Base-by-base conservation (phyloP, 2,888 invertebrate genomes). In the Dinocampus coccinellae region DNA sequence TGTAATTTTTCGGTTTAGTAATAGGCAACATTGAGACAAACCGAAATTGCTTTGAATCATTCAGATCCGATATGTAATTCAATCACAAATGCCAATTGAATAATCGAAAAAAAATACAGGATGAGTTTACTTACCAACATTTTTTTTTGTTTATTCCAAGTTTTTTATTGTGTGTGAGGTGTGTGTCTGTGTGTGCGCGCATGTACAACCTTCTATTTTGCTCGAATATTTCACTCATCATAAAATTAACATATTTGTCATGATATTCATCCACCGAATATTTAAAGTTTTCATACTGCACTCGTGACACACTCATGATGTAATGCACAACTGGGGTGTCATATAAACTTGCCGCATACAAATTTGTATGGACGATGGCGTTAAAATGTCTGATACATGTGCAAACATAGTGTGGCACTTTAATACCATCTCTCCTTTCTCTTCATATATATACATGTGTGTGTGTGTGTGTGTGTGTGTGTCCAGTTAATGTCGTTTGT, bases 271-370 rank as follows among this genome's bases (percentile, higher is more conserved):
- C 22, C 20, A 34, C n/a, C 42, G 29, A 62, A 53, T 26, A 67
- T 62, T 39, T 47, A 42, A 67, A 71, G 36, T 65, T 65, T 65
- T 53, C 65, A 65, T 42, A 62, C 65, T 55, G 53, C 65, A 62
- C 62, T 11, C 66, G 34, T 20, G 67, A 66, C 67, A 72, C 67
- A 62, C 63, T 29, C 47, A 57, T 47, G 63, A 74, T 74, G 74
- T 79, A 79, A 80, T 75, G 77, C 74, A 73, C 78, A 69, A 73
- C 77, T 72, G 63, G 78, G 77, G 78, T 73, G 75, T 76, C 78
- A 73, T 80, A 80, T 78, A 80, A 80, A 80, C 79, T 80, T 78
- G 73, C 77, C 75, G 78, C 78, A 79, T 81, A 80, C 77, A 81
- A 81, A 81, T 81, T 81, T 81, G 71, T 75, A 76, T 67, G 72